Evolutionary conservation across 2,797 vertebrate species (phyloP), one percentile per base, ranked within the genome.

Genomic region (Octomys mimax): DNA sequence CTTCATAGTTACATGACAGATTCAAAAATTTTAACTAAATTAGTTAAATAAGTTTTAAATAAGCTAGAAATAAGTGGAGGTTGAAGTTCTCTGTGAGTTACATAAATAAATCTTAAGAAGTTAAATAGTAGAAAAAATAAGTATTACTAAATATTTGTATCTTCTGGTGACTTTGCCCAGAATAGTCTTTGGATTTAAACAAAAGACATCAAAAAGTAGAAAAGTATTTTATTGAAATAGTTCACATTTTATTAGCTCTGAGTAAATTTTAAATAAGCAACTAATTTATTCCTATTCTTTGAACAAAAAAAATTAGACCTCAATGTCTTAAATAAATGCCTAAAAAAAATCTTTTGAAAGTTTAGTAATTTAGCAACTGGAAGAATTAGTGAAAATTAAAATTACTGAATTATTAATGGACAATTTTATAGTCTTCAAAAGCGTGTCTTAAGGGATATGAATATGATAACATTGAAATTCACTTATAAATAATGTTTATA

Each of bases 321-420:
- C 62, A 61, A 80, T 77, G 95, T 83, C 31, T 49, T n/a, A 91
- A 78, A 91, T 73, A 68, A 46, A 64, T 66, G 12, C 33, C 52
- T 92, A 14, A 71, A 93, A 95, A 82, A 3, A 9, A n/a, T 84
- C 86, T 95, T 87, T 39, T 62, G 68, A 95, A 95, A 89, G 46
- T 13, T 54, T 70, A 49, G 21, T 87, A 64, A 49, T 39, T 91
- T 78, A 57, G 10, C 10, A 85, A 46, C 28, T n/a, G 46, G 46
- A 1, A 84, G 9, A 70, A 88, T 62, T 57, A 77, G 59, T 61
- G 71, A 79, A 89, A 64, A 31, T 79, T n/a, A 18, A 75, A 68
- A 87, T 79, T n/a, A 4, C 92, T 79, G 39, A 10, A 54, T 89
- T 70, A 31, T 70, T 52, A 78, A 96, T 75, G 68, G 21, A 89